Percentiles rank a stretch among this genome's conserved stretches.
Evolutionary conservation across 2,797 vertebrate genomes (phyloP).

Genomic region (Sebastes matsubarae): DNA sequence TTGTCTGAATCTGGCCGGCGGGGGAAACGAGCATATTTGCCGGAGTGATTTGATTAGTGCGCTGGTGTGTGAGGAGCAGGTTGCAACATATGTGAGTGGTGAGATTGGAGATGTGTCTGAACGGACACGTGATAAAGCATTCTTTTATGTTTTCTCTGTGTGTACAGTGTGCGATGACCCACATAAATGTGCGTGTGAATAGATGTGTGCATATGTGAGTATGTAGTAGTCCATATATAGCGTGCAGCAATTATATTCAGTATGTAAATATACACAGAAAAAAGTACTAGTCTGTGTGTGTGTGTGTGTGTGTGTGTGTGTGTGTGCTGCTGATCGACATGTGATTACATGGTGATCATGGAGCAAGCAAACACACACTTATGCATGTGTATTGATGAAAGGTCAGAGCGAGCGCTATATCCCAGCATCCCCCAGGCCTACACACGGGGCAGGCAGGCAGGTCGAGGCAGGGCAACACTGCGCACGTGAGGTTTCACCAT

Average conservation of each 20-base stretch:
- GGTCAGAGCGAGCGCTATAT: constrained; percentile 29
- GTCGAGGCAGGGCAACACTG: constrained; percentile 33
- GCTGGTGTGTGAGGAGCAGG: constrained; percentile 49
- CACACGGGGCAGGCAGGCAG: constrained; percentile 6
- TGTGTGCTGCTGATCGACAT: constrained; percentile 40
- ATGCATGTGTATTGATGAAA: constrained; percentile 28
- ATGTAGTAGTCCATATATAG: neutral
- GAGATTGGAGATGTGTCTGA: neutral
- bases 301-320: neutral
- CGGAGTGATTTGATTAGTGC: constrained; percentile 59
- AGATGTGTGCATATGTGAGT: neutral
- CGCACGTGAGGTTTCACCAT: constrained; percentile 39
- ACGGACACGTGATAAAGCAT: neutral
- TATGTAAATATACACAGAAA: neutral
- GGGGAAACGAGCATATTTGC: constrained; percentile 31
- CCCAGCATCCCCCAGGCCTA: constrained; percentile 41
- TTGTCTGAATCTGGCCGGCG: constrained; percentile 44
- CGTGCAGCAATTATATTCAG: neutral
- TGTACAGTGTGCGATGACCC: neutral
- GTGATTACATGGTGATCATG: constrained; percentile 10
- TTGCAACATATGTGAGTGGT: constrained; percentile 25
- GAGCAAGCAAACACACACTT: neutral
- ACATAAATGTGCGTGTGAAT: neutral
- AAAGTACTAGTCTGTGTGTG: neutral
- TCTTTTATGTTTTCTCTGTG: neutral